phyloP scores from a whole-genome alignment of 2,888 invertebrate species.

The Carcina quercana region DNA sequence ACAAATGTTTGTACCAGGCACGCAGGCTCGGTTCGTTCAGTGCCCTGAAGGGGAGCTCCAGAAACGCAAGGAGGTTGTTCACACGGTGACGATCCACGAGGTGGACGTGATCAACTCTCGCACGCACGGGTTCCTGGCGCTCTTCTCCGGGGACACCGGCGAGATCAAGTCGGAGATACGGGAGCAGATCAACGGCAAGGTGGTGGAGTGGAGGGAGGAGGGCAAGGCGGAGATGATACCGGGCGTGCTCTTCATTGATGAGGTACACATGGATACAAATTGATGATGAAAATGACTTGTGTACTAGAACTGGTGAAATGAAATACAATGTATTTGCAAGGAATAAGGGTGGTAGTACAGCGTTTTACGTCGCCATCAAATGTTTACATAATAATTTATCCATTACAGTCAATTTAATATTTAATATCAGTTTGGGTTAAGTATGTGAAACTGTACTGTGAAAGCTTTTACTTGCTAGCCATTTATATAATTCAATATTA shows the following conservation, averaged over 20 bases:
- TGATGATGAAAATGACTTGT: too few relatives aligned
- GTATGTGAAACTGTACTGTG: too few relatives aligned
- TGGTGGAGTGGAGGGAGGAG: conserved; percentile 99
- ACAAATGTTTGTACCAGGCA: conserved; percentile 67
- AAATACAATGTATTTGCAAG: too few relatives aligned
- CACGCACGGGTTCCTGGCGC: conserved; percentile 96
- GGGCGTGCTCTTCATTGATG: conserved; percentile 97
- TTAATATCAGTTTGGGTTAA: too few relatives aligned
- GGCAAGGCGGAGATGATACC: conserved; percentile 99
- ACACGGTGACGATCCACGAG: conserved; percentile 98
- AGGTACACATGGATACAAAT: too few relatives aligned
- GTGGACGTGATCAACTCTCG: conserved; percentile 99
- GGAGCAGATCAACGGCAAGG: conserved; percentile 98
- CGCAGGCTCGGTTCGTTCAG: conserved; percentile 93
- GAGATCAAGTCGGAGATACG: conserved; percentile 98
- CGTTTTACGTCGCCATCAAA: too few relatives aligned
- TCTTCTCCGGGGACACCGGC: conserved; percentile 99
- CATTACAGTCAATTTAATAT: too few relatives aligned
- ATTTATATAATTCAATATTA: too few relatives aligned
- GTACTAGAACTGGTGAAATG: too few relatives aligned
- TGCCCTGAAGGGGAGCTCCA: conserved; percentile 99
- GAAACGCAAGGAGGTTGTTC: conserved; percentile 97
- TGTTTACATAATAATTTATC: too few relatives aligned
- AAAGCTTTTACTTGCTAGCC: too few relatives aligned
- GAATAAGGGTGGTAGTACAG: too few relatives aligned